Evolutionary conservation across 2,888 invertebrate species (phyloP).

Genomic region (Automeris io): DNA sequence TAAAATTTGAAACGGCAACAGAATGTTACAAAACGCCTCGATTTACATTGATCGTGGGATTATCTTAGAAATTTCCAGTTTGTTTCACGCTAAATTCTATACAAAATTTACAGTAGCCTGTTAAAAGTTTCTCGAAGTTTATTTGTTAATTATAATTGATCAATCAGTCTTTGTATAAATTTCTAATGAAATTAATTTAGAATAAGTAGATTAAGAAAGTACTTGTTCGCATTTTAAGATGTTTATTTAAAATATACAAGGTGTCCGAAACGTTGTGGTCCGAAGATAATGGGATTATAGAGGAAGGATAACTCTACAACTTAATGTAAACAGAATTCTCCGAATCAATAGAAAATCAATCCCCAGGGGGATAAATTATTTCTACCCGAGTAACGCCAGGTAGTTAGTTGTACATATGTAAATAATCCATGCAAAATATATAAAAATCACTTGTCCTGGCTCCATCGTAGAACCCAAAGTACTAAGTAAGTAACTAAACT

Average conservation of each 20-base stretch:
- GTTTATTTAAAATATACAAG: not conserved
- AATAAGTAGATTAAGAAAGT: not conserved
- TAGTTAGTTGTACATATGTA: too few relatives aligned
- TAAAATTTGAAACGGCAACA: constrained; percentile 22
- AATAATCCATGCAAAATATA: too few relatives aligned
- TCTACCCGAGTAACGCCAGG: too few relatives aligned
- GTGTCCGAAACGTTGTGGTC: too few relatives aligned
- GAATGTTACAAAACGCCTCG: constrained; percentile 26
- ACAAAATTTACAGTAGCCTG: not conserved
- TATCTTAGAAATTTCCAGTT: constrained; percentile 21
- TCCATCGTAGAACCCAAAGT: too few relatives aligned
- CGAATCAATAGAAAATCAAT: too few relatives aligned
- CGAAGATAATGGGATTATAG: too few relatives aligned
- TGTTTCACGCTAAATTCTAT: constrained; percentile 11
- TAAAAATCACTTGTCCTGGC: too few relatives aligned
- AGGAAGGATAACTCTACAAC: too few relatives aligned
- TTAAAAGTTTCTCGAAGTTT: constrained; percentile 3
- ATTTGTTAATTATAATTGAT: constrained; percentile 3
- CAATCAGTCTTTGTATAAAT: constrained; percentile 1
- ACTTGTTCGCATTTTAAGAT: not conserved
- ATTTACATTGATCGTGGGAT: constrained; percentile 26
- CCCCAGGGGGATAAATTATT: too few relatives aligned
- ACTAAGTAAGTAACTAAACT: too few relatives aligned
- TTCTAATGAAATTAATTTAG: not conserved
- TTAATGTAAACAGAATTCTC: too few relatives aligned